phyloP scores from a whole-genome alignment of 2,888 invertebrate genomes.

The Lymantria dispar region DNA sequence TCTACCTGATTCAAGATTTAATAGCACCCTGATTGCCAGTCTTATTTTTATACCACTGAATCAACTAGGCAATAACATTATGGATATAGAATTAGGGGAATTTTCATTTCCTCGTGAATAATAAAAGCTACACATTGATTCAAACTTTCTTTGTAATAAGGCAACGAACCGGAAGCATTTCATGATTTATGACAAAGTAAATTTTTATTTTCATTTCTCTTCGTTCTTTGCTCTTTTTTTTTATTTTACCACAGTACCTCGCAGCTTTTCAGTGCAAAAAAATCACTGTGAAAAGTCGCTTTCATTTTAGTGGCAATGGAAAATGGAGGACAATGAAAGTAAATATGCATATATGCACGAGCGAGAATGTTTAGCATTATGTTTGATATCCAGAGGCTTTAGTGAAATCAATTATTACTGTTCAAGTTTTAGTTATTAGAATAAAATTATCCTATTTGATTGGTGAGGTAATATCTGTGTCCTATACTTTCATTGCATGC shows the following conservation, averaged over 20 bases:
- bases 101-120: slow-evolving; percentile 50
- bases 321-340: slow-evolving; percentile 64
- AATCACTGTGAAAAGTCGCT: slow-evolving; percentile 73
- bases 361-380: slow-evolving; percentile 53
- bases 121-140: slow-evolving; percentile 61
- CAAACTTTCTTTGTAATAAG: slow-evolving; percentile 75
- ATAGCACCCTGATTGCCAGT: no score
- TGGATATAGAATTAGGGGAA: slow-evolving; percentile 34
- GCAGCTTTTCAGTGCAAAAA: slow-evolving; percentile 69
- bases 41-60: no score
- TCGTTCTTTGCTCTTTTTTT: slow-evolving; percentile 56
- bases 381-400: no score
- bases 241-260: slow-evolving; percentile 73
- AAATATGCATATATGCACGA: slow-evolving; percentile 66
- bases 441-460: no score
- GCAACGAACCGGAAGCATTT: slow-evolving; percentile 73
- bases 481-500: no score
- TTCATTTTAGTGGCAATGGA: slow-evolving; percentile 75
- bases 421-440: no score
- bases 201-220: slow-evolving; percentile 79
- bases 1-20: no score
- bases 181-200: slow-evolving; percentile 80
- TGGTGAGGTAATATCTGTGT: no score
- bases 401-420: no score
- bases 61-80: no score